Conservation (phyloP, 2,888 invertebrate genomes). For the Xylota segnis region DNA sequence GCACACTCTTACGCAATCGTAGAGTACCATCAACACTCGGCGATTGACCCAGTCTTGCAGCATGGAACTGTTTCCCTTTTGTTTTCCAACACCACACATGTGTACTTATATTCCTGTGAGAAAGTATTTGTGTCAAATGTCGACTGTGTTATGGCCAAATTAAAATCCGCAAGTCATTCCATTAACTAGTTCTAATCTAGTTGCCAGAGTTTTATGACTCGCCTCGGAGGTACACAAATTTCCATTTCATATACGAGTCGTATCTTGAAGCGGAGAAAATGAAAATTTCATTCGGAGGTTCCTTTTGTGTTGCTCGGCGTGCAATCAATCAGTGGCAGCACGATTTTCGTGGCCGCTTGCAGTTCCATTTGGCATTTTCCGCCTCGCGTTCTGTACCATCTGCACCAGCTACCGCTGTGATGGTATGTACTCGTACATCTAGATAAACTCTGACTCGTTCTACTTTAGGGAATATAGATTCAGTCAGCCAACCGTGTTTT, state of each 20-base stretch:
- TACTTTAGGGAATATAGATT: slow-evolving; percentile 66
- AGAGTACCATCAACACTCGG: slow-evolving; percentile 14
- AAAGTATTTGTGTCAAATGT: slow-evolving; percentile 61
- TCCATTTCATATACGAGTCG: slow-evolving; percentile 41
- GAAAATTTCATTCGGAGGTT: slow-evolving; percentile 37
- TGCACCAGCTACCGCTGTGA: slow-evolving; percentile 46
- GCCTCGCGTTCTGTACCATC: slow-evolving; percentile 55
- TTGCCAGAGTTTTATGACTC: slow-evolving; percentile 58
- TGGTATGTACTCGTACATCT: slow-evolving; percentile 66
- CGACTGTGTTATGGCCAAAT: slow-evolving; percentile 35
- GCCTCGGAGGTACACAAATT: slow-evolving; percentile 42
- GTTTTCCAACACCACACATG: no score
- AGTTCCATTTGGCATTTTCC: slow-evolving; percentile 60
- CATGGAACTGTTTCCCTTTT: slow-evolving; percentile 2
- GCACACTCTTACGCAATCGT: slow-evolving; percentile 44
- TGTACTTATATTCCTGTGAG: slow-evolving; percentile 32
- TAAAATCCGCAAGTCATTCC: slow-evolving; percentile 19
- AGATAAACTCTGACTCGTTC: slow-evolving; percentile 75
- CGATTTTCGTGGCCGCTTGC: slow-evolving; percentile 71
- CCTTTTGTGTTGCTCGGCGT: slow-evolving; percentile 27
- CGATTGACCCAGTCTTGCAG: slow-evolving; percentile 36
- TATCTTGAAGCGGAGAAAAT: slow-evolving; percentile 38
- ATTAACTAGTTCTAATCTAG: slow-evolving; percentile 50
- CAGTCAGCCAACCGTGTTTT: slow-evolving; percentile 43
- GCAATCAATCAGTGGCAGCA: slow-evolving; percentile 74